Evolutionary conservation across 92 coral and sea anemone genomes (phyloP), one percentile per base, ranked within the genome.

Genomic region (Paramuricea clavata): DNA sequence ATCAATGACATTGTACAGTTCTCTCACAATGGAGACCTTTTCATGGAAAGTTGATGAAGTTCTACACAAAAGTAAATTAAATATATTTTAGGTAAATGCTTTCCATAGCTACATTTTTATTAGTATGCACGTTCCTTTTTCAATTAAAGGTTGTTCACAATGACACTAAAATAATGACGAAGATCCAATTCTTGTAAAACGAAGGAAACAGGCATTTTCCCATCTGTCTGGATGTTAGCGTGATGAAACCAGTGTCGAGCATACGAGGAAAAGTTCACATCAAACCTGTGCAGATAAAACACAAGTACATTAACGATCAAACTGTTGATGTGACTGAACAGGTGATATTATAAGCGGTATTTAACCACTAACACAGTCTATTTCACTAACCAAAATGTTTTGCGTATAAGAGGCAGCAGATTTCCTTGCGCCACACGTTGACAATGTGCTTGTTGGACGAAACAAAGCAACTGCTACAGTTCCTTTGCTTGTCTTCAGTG

Each of bases 1-100:
- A 27, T 71, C 50, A 71, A 71, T 71, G 77, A 71, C 8, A 71
- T 36, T 36, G 77, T 71, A 21, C 32, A 26, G 35, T 68, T 68
- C 74, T 30, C 35, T 15, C 6, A 27, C 43, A 36, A 71, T 12
- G 77, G n/a, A 35, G 26, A 71, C n/a, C 4, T 21, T 31, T 21
- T 35, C 30, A 35, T n/a, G 77, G 77, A 71, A 71, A 43, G 16
- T 36, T 71, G 26, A 35, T 22, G 13, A 71, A 35, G 35, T 71
- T 71, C 11, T 71, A 71, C 31, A 12, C n/a, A 2, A 71, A 71
- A 22, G 77, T 25, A 67, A 67, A 28, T 15, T 13, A 34, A 28
- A 28, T 67, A 6, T 23, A 10, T 30, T 28, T 30, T 28, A 25
- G 10, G 22, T 25, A 34, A 22, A 67, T 22, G 12, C 64, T 56